These are phyloP conservation scores for Aythya baeri DNA, from an alignment of 2,113 vertebrate genomes.

Conservation along the genomic window DNA sequence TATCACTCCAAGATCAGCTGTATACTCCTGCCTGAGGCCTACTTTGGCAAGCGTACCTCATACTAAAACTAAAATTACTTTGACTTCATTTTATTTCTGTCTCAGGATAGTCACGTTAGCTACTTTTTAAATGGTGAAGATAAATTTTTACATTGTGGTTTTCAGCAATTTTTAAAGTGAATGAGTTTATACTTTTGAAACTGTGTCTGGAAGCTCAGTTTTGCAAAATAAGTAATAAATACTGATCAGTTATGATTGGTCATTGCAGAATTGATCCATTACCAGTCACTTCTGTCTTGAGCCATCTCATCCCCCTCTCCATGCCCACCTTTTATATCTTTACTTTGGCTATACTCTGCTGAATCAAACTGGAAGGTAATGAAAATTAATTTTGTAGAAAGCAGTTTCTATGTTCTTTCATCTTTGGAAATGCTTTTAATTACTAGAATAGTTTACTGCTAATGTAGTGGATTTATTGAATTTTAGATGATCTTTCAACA, in stretches of 20 bases:
- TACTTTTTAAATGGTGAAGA: background rate
- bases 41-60: background rate
- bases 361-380: background rate
- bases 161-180: background rate
- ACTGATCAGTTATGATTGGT: background rate
- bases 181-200: background rate
- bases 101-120: background rate
- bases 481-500: background rate
- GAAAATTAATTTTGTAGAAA: background rate
- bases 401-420: background rate
- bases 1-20: background rate
- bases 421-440: constrained; percentile 32
- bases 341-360: background rate
- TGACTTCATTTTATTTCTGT: background rate
- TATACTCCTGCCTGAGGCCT: background rate
- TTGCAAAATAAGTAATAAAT: background rate
- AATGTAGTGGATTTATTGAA: background rate
- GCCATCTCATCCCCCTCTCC: background rate
- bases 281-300: background rate
- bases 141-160: background rate
- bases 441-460: background rate
- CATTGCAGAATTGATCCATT: background rate
- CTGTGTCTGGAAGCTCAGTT: background rate
- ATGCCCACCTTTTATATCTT: background rate
- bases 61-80: background rate